Evolutionary conservation across 2,888 invertebrate species (phyloP).

Genomic region (Oligia latruncula): DNA sequence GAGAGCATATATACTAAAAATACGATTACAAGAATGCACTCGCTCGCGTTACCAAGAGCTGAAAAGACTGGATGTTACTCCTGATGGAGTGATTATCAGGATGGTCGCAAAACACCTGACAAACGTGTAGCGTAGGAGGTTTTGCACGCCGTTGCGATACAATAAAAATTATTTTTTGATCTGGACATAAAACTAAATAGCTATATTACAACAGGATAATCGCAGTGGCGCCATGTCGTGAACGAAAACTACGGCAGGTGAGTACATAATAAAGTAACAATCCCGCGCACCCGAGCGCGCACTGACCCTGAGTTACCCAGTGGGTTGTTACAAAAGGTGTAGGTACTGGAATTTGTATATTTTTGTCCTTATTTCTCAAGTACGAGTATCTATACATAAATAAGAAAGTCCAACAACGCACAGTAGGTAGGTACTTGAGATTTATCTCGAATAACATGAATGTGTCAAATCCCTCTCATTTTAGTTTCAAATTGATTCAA

Average conservation of each 20-base stretch:
- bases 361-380: not conserved
- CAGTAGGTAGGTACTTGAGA: not conserved
- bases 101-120: not conserved
- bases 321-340: not conserved
- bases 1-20: not conserved
- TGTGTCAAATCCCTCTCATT: conserved; percentile 35
- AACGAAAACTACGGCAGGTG: not conserved
- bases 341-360: not conserved
- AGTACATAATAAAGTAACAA: not conserved
- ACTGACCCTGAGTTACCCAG: not conserved
- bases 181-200: not conserved
- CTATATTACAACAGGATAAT: not conserved
- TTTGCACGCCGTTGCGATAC: not conserved
- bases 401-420: not conserved
- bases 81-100: not conserved
- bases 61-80: conserved; percentile 1
- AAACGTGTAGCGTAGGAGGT: not conserved
- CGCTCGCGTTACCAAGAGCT: not conserved
- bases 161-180: not conserved
- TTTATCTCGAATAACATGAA: conserved; percentile 23
- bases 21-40: conserved; percentile 18
- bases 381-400: conserved; percentile 5
- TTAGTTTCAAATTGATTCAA: conserved; percentile 51
- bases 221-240: no score
- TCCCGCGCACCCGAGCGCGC: not conserved